Evolutionary conservation across 2,888 invertebrate genomes (phyloP).

Genomic region (Spilosoma lubricipeda): DNA sequence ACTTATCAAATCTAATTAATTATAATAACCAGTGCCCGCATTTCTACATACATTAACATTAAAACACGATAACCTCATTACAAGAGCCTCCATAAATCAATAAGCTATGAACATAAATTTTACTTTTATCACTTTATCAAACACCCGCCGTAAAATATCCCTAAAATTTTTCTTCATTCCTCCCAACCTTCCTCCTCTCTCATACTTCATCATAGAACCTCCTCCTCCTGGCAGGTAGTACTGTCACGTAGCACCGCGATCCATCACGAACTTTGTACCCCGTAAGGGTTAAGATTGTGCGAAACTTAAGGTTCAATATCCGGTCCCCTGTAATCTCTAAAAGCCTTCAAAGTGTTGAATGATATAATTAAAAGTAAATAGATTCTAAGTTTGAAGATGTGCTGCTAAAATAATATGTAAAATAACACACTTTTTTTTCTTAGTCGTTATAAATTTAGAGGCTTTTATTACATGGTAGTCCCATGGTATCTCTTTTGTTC

Average conservation of each 20-base stretch:
- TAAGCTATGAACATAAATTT: background rate
- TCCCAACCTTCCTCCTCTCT: background rate
- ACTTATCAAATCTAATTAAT: background rate
- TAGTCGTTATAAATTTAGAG: no score
- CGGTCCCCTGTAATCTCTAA: slow-evolving; percentile 6
- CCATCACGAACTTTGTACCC: slow-evolving; percentile 38
- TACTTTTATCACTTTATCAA: background rate
- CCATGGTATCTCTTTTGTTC: no score
- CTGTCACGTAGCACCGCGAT: slow-evolving; percentile 44
- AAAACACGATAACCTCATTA: background rate
- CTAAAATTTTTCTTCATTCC: background rate
- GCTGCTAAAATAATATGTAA: background rate
- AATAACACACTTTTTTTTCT: no score
- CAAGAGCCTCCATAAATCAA: background rate
- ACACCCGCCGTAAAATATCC: background rate
- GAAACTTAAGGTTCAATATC: slow-evolving; percentile 25
- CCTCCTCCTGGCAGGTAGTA: slow-evolving; percentile 22
- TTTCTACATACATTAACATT: background rate
- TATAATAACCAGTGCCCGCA: background rate
- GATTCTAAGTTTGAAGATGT: background rate
- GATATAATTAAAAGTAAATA: slow-evolving; percentile 14
- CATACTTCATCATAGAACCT: background rate
- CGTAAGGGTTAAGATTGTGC: slow-evolving; percentile 18
- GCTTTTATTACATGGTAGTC: no score
- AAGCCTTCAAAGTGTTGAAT: slow-evolving; percentile 4